Percentiles rank a stretch among this genome's conserved stretches.
These are phyloP conservation scores for Aselliscus stoliczkanus DNA, from an alignment of 2,797 vertebrate genomes.

Conservation along the genomic window DNA sequence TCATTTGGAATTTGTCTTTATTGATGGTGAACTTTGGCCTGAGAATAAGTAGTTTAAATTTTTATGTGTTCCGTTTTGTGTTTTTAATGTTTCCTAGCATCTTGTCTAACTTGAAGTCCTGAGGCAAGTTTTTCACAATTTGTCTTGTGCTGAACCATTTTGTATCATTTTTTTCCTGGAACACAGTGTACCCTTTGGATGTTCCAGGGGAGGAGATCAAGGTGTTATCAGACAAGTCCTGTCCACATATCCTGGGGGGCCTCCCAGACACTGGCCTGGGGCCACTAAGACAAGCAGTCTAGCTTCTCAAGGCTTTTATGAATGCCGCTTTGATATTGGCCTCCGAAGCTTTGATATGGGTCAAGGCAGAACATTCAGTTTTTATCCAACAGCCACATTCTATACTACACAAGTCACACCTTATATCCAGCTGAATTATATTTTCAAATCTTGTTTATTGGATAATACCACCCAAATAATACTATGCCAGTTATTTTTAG, in stretches of 20 bases:
- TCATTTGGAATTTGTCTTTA: neutral
- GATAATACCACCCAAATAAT: neutral
- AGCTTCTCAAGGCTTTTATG: neutral
- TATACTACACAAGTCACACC: neutral
- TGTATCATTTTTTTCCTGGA: constrained; percentile 30
- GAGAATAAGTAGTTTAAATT: neutral
- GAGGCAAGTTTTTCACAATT: neutral
- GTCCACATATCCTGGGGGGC: neutral
- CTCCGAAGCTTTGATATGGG: constrained; percentile 18
- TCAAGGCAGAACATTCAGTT: constrained; percentile 26
- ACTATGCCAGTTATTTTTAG: neutral
- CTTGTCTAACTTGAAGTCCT: neutral
- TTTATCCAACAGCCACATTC: neutral
- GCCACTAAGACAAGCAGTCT: neutral
- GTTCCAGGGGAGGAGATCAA: neutral
- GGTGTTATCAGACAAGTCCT: neutral
- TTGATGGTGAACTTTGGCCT: neutral
- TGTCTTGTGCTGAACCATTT: constrained; percentile 3
- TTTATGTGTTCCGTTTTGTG: neutral
- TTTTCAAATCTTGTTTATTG: constrained; percentile 9
- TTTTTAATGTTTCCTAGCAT: constrained; percentile 36
- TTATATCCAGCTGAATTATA: neutral
- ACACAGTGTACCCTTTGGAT: neutral
- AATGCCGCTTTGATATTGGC: constrained; percentile 48
- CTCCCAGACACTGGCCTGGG: constrained; percentile 28